Base-by-base conservation (phyloP, 2,113 vertebrate species). In the Lutjanus erythropterus region DNA sequence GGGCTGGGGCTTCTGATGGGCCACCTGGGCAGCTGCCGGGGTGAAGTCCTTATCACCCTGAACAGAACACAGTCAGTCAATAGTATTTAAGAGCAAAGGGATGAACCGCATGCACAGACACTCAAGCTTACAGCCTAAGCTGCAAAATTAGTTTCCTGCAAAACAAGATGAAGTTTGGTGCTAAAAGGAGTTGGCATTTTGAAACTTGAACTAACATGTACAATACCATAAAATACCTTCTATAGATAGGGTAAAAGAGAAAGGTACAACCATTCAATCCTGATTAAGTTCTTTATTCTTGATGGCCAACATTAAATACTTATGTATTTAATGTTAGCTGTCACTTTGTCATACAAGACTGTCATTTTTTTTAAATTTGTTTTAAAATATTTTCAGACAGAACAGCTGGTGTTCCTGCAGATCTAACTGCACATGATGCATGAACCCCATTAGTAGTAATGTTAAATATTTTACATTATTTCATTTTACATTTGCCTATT, bases 1-100 rank as follows among this genome's bases (percentile, higher is more conserved):
- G 49, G 98, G 97, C 74, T 97, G 96, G n/a, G 98, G 98, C 91
- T 99, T 99, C 93, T 98, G 97, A 93, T 99, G 98, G 72, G 98
- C 98, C 90, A 99, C 98, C 94, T 99, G 98, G 42, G 98, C 98
- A 0, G 98, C 98, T 0, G 97, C 97, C 0, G 98, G 98, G 49
- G 98, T 97, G 92, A 99, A 99, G 94, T 99, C 98, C 89, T 97
- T 98, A 93, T 99, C 97, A 1, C 98, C 98, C 98, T 99, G 93
- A 58, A 64, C n/a, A 67, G 11, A 62, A 77, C 44, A 84, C 23
- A 78, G n/a, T 10, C 67, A 72, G 35, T 66, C 33, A 77, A 27
- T 18, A 19, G 25, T 18, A 19, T 29, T 15, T 56, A 23, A 41
- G 18, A 44, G 19, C 0, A 33, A 2, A 46, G n/a, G 2, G 21